A percentile compares a stretch with the other conserved stretches of the same genome.
These are phyloP conservation scores for Nemotelus nigrinus DNA, from an alignment of 2,888 invertebrate genomes.

Conservation along the genomic window DNA sequence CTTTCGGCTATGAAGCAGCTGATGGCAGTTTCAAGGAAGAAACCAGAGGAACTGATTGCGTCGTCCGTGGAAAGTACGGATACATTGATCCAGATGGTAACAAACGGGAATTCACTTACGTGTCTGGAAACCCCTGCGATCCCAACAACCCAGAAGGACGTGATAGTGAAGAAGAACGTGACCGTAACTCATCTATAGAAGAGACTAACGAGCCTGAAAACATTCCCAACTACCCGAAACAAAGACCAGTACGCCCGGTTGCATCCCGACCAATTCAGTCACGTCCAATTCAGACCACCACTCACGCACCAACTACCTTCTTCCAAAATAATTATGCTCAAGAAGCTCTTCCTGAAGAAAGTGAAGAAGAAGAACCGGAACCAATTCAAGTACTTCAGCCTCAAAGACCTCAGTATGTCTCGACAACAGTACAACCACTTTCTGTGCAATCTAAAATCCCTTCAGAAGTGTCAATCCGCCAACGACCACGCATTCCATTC, in stretches of 20 bases:
- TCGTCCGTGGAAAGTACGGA: slow-evolving; percentile 87
- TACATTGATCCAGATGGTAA: slow-evolving; percentile 88
- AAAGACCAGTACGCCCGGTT: slow-evolving; percentile 65
- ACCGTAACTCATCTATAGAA: slow-evolving; percentile 65
- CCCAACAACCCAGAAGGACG: slow-evolving; percentile 81
- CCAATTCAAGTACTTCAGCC: slow-evolving; percentile 65
- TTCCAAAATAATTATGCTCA: slow-evolving; percentile 76
- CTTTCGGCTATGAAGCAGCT: slow-evolving; percentile 78
- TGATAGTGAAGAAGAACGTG: slow-evolving; percentile 67
- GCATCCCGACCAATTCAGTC: slow-evolving; percentile 64
- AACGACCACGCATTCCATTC: slow-evolving; percentile 64
- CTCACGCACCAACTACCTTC: slow-evolving; percentile 72
- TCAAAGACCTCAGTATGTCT: slow-evolving; percentile 60
- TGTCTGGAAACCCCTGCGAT: slow-evolving; percentile 86
- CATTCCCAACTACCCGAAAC: slow-evolving; percentile 72
- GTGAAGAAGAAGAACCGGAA: slow-evolving; percentile 70
- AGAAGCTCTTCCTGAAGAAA: slow-evolving; percentile 65
- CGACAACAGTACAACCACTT: slow-evolving; percentile 57
- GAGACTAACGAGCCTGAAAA: slow-evolving; percentile 71
- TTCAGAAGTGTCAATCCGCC: slow-evolving; percentile 52
- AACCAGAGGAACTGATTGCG: slow-evolving; percentile 85
- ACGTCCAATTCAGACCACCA: slow-evolving; percentile 65
- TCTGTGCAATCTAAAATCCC: slow-evolving; percentile 38
- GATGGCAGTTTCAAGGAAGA: slow-evolving; percentile 90
- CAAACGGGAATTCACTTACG: slow-evolving; percentile 86